Percentiles rank a stretch among this genome's conserved stretches.
Conservation (phyloP, 2,797 vertebrate species). For the Cephalopachus bancanus region DNA sequence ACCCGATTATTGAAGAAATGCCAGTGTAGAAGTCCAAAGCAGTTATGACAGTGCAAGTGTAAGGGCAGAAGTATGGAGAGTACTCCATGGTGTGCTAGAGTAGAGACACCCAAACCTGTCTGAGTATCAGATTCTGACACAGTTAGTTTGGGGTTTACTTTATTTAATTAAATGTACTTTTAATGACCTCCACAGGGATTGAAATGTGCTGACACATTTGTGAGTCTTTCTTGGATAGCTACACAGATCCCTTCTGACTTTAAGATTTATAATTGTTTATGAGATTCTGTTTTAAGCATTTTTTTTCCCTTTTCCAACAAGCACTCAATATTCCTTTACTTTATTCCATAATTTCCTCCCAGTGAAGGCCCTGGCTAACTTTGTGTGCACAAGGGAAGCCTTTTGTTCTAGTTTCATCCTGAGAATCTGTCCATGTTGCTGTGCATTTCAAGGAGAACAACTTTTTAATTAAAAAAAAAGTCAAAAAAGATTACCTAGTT, state of each 20-base stretch:
- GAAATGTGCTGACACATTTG: not conserved
- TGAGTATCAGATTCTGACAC: not conserved
- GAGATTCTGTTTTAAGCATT: not conserved
- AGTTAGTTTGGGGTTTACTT: not conserved
- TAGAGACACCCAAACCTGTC: not conserved
- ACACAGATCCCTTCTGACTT: not conserved
- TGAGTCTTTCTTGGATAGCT: constrained; percentile 19
- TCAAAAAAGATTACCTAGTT: constrained; percentile 81
- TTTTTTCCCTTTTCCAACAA: constrained; percentile 20
- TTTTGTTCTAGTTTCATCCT: constrained; percentile 72
- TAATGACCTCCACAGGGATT: constrained; percentile 10
- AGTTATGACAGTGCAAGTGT: not conserved
- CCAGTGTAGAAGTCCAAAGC: not conserved
- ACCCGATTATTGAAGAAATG: not conserved
- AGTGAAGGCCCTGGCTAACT: constrained; percentile 75
- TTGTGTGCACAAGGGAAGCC: constrained; percentile 33
- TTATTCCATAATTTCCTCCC: constrained; percentile 71
- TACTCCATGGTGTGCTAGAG: not conserved
- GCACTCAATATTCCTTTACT: constrained; percentile 49
- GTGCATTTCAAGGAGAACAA: constrained; percentile 62
- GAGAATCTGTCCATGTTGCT: constrained; percentile 74
- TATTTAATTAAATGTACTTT: constrained; percentile 53
- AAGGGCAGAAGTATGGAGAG: not conserved
- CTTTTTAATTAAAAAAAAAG: constrained; percentile 86
- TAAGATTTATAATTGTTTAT: constrained; percentile 51